Percentiles rank a stretch among this genome's conserved stretches.
phyloP scores from a whole-genome alignment of 2,888 invertebrate genomes.

The Megamerina dolium region DNA sequence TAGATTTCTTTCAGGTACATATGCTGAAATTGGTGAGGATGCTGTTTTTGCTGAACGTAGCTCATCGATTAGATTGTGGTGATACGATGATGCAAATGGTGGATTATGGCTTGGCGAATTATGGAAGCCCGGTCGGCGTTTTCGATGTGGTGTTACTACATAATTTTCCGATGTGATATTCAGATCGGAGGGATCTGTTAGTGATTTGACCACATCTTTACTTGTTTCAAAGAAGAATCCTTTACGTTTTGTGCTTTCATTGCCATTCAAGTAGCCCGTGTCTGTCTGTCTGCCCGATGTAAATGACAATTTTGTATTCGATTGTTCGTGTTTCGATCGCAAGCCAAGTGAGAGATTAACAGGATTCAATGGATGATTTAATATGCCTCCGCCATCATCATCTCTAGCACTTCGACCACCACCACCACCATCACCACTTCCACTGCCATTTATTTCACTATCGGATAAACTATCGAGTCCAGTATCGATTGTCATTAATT shows the following conservation, averaged over 20 bases:
- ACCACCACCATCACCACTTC: slow-evolving; percentile 22
- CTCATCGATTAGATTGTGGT: slow-evolving; percentile 69
- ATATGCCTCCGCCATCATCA: slow-evolving; percentile 17
- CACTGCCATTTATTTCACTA: slow-evolving; percentile 26
- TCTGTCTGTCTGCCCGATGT: slow-evolving; percentile 48
- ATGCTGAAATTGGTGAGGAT: slow-evolving; percentile 68
- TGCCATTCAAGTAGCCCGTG: slow-evolving; percentile 20
- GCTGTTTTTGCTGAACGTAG: slow-evolving; percentile 60
- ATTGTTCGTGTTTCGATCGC: slow-evolving; percentile 53
- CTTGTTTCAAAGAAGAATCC: slow-evolving; percentile 52
- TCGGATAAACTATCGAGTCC: slow-evolving; percentile 34
- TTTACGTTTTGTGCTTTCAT: slow-evolving; percentile 32
- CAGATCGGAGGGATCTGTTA: slow-evolving; percentile 64
- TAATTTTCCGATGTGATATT: slow-evolving; percentile 76
- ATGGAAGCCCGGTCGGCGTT: slow-evolving; percentile 79
- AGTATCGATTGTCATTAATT: slow-evolving; percentile 29
- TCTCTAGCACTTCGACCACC: slow-evolving; percentile 33
- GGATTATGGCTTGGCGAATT: slow-evolving; percentile 83
- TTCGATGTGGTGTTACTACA: slow-evolving; percentile 81
- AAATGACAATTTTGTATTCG: slow-evolving; percentile 27
- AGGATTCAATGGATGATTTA: slow-evolving; percentile 64
- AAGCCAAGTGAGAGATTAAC: slow-evolving; percentile 69
- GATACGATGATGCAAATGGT: slow-evolving; percentile 78
- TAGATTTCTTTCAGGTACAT: slow-evolving; percentile 40
- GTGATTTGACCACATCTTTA: slow-evolving; percentile 53